Evolutionary conservation across 1,140 invertebrate genomes (phyloP).

Genomic region (fruit fly (Drosophila melanogaster)): DNA sequence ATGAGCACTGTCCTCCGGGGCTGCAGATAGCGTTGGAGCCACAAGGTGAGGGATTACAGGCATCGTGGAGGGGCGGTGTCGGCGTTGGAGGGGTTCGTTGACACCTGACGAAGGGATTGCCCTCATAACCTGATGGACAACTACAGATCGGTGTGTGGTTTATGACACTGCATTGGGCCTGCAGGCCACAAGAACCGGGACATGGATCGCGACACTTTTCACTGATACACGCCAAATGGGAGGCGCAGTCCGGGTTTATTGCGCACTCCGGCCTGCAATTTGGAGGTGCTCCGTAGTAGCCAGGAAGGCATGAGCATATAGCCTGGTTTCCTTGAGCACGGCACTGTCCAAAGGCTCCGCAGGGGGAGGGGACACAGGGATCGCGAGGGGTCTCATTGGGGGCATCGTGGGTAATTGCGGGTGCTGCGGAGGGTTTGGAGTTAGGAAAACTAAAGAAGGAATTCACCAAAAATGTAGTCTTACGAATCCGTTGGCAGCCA

Average conservation of each 20-base stretch:
- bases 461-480: slow-evolving; percentile 56
- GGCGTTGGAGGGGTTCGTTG: slow-evolving; percentile 72
- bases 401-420: slow-evolving; percentile 48
- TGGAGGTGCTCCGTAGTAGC: slow-evolving; percentile 90
- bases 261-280: slow-evolving; percentile 91
- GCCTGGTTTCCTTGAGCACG: slow-evolving; percentile 88
- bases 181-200: slow-evolving; percentile 91
- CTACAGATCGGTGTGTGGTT: slow-evolving; percentile 94
- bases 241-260: slow-evolving; percentile 90
- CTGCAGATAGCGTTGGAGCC: slow-evolving; percentile 89
- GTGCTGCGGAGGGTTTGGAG: slow-evolving; percentile 41
- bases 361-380: slow-evolving; percentile 91
- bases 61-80: slow-evolving; percentile 76
- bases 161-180: slow-evolving; percentile 92
- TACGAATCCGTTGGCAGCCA: slow-evolving; percentile 87
- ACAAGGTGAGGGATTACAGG: slow-evolving; percentile 89
- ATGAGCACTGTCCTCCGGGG: slow-evolving; percentile 84
- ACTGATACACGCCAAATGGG: slow-evolving; percentile 88
- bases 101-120: slow-evolving; percentile 92
- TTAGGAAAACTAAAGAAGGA: neutral
- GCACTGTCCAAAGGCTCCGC: slow-evolving; percentile 92
- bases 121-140: slow-evolving; percentile 90
- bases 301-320: slow-evolving; percentile 90
- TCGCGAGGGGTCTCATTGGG: slow-evolving; percentile 88
- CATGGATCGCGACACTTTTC: slow-evolving; percentile 92